A percentile compares a stretch with the other conserved stretches of the same genome.
Conservation (phyloP, 2,113 vertebrate genomes). For the Eublepharis macularius region DNA sequence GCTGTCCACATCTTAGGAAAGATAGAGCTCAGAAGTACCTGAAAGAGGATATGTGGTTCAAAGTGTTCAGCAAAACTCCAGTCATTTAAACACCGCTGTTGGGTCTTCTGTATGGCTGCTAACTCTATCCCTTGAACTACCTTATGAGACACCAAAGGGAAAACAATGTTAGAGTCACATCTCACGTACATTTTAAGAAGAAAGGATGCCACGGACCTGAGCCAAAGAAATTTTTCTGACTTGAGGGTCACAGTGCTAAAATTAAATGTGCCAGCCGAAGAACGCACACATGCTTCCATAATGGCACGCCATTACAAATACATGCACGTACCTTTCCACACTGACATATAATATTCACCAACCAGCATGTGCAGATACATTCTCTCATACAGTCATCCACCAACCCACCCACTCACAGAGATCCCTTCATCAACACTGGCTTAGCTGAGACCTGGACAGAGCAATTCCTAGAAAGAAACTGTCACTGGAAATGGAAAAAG, state of each 20-base stretch:
- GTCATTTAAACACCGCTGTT: conserved; percentile 79
- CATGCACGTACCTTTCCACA: not conserved
- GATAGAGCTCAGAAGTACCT: conserved; percentile 77
- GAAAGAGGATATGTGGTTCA: conserved; percentile 76
- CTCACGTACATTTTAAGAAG: not conserved
- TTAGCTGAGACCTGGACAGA: not conserved
- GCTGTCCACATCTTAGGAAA: not conserved
- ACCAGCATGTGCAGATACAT: too few species aligned
- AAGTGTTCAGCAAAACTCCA: conserved; percentile 87
- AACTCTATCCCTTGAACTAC: conserved; percentile 55
- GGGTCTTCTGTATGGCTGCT: conserved; percentile 76
- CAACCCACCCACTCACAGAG: not conserved
- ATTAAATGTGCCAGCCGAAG: not conserved
- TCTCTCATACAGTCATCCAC: not conserved
- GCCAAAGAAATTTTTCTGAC: not conserved
- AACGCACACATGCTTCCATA: too few species aligned
- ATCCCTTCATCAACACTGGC: not conserved
- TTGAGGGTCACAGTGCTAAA: not conserved
- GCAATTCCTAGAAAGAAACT: not conserved
- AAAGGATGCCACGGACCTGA: not conserved
- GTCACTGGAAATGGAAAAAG: not conserved
- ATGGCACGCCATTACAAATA: not conserved
- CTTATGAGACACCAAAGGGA: conserved; percentile 7
- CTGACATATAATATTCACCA: not conserved
- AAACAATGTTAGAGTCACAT: not conserved